Evolutionary conservation across 2,888 invertebrate species (phyloP).

Genomic region (Endomychus coccineus): DNA sequence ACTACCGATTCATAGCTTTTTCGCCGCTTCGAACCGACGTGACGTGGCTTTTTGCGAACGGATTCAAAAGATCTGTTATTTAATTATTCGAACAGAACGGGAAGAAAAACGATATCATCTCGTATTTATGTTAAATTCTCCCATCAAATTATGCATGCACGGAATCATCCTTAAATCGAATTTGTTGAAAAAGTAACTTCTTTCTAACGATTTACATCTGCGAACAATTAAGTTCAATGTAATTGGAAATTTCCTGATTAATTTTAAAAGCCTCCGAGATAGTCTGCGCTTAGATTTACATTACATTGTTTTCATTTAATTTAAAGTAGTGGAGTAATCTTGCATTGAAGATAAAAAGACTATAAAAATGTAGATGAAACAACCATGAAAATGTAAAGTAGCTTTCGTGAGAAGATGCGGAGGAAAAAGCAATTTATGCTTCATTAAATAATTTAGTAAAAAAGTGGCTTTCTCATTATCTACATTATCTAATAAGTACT

Average conservation of each 20-base stretch:
- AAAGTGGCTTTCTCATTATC: too few relatives aligned
- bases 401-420: conserved; percentile 24
- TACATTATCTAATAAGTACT: too few relatives aligned
- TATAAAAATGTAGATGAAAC: conserved; percentile 24
- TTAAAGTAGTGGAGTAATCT: conserved; percentile 21
- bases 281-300: too few relatives aligned
- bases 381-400: conserved; percentile 28
- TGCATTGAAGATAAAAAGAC: conserved; percentile 25
- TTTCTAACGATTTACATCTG: conserved; percentile 14
- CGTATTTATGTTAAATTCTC: conserved; percentile 21
- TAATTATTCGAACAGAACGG: conserved; percentile 8
- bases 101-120: conserved; percentile 9
- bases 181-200: conserved; percentile 17
- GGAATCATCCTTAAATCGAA: conserved; percentile 20
- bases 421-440: conserved; percentile 17
- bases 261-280: conserved; percentile 9
- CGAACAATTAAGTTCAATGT: conserved; percentile 11
- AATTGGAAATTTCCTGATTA: conserved; percentile 2
- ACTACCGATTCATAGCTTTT: conserved; percentile 24
- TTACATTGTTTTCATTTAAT: conserved; percentile 19
- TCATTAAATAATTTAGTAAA: conserved; percentile 20
- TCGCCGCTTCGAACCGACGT: conserved; percentile 15
- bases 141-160: conserved; percentile 29
- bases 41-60: conserved; percentile 12
- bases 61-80: conserved; percentile 7